These are phyloP conservation scores for Buathra laborator DNA, from an alignment of 2,888 invertebrate species.

Conservation along the genomic window DNA sequence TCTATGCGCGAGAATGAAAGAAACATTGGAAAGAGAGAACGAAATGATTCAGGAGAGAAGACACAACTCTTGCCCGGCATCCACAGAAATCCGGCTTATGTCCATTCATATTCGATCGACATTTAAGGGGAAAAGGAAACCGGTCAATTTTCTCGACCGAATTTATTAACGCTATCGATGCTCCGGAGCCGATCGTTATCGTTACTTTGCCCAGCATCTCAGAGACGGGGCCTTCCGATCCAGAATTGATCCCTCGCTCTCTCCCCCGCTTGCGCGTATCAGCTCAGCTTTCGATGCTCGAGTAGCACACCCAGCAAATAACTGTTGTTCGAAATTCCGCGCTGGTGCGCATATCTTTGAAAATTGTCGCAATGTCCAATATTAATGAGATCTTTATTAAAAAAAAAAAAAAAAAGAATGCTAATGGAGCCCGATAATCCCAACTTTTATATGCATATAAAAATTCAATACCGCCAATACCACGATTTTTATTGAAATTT, in stretches of 20 bases:
- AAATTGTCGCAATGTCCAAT: background rate
- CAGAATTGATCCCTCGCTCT: slow-evolving; percentile 43
- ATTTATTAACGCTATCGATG: slow-evolving; percentile 58
- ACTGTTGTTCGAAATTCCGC: slow-evolving; percentile 52
- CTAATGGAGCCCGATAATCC: too few relatives aligned
- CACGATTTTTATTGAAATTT: background rate
- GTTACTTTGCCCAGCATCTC: background rate
- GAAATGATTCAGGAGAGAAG: slow-evolving; percentile 42
- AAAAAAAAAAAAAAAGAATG: too few relatives aligned
- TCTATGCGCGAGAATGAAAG: slow-evolving; percentile 27
- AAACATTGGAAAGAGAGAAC: slow-evolving; percentile 2
- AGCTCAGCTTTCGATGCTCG: slow-evolving; percentile 1
- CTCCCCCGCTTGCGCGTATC: slow-evolving; percentile 5
- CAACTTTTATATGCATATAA: too few relatives aligned
- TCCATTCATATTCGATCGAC: slow-evolving; percentile 44
- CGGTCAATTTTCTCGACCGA: slow-evolving; percentile 51
- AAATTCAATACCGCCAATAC: background rate
- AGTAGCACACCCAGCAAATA: slow-evolving; percentile 18
- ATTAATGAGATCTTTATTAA: slow-evolving; percentile 17
- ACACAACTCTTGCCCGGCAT: slow-evolving; percentile 37
- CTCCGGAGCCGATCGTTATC: slow-evolving; percentile 52
- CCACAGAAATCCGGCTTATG: slow-evolving; percentile 56
- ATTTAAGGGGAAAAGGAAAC: slow-evolving; percentile 21
- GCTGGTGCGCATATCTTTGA: slow-evolving; percentile 9
- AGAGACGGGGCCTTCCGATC: background rate